Base-by-base conservation (phyloP, 2,797 vertebrate species). In the Pelobates cultripes region DNA sequence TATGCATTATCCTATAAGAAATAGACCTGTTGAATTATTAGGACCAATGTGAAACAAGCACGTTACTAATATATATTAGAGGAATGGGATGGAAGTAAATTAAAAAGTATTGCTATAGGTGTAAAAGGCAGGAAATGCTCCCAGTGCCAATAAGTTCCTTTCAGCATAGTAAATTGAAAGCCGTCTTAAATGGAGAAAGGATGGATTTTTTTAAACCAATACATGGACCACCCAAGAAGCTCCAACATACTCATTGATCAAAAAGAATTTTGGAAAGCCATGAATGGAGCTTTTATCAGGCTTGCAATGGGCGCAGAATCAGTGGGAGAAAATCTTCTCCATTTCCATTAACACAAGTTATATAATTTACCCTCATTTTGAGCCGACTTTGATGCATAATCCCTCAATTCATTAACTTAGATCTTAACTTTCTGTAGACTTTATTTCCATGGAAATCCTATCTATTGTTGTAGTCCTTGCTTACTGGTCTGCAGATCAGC, bases 211-310 rank as follows among this genome's bases (percentile, higher is more conserved):
- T 57, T 13, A 51, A 51, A 55, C n/a, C 47, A 9, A 43, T 60
- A 45, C 45, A 5, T 3, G 28, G 77, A 71, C 77, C 77, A 79
- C 77, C 77, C 77, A 79, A 63, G 57, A 44, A 79, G 69, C 13
- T 14, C 43, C 17, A 44, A 53, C 4, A 15, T 44, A 0, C 15
- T 7, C 55, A n/a, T 64, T 17, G 9, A 71, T 51, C 12, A 61
- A 53, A 51, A 12, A 72, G 60, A 66, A 7, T 53, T 71, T 8
- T 66, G 61, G 15, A 9, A 10, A 3, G 17, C 6, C 61, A 40
- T 76, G 43, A 76, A 76, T 66, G n/a, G 74, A 6, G 28, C 70
- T 7, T 51, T 76, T 76, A 14, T 47, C 60, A 51, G 4, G 41
- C 15, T 44, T 60, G 7, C 42, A 45, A 15, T 44, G 57, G 43